Percentiles rank a stretch among this genome's conserved stretches.
phyloP scores from a whole-genome alignment of 2,888 invertebrate species.

The Agrochola litura region DNA sequence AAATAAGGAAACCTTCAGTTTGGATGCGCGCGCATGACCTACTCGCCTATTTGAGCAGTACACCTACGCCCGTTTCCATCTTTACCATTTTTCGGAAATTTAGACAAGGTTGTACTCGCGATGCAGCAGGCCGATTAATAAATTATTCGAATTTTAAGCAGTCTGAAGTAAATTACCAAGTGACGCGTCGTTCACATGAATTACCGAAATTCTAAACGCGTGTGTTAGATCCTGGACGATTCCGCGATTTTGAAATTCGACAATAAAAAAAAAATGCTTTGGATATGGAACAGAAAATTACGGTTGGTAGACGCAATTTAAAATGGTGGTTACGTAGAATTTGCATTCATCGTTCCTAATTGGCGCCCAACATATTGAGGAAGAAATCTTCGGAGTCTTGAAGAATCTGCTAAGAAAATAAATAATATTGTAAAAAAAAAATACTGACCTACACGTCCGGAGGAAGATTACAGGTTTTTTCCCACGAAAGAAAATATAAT shows the following conservation, averaged over 20 bases:
- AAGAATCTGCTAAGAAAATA: not conserved
- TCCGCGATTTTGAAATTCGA: not conserved
- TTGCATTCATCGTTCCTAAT: not conserved
- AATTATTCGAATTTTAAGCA: not conserved
- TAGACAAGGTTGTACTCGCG: slow-evolving; percentile 2
- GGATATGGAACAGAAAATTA: not conserved
- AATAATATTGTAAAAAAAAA: not conserved
- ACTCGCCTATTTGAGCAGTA: not conserved
- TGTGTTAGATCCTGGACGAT: not conserved
- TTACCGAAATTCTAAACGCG: not conserved
- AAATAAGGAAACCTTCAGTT: slow-evolving; percentile 5
- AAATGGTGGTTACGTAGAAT: not conserved
- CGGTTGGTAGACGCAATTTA: not conserved
- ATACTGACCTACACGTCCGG: slow-evolving; percentile 29
- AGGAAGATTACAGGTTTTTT: not conserved
- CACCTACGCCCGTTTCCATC: slow-evolving; percentile 10
- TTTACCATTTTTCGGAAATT: slow-evolving; percentile 46
- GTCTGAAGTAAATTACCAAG: not conserved
- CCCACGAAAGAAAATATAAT: slow-evolving; percentile 17
- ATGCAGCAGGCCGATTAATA: not conserved
- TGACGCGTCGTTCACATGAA: not conserved
- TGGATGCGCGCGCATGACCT: slow-evolving; percentile 44
- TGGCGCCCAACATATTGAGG: not conserved
- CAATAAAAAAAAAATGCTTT: not conserved
- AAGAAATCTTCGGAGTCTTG: not conserved